Evolutionary conservation across 2,888 invertebrate genomes (phyloP).

Genomic region (Nephrotoma guestfalica): DNA sequence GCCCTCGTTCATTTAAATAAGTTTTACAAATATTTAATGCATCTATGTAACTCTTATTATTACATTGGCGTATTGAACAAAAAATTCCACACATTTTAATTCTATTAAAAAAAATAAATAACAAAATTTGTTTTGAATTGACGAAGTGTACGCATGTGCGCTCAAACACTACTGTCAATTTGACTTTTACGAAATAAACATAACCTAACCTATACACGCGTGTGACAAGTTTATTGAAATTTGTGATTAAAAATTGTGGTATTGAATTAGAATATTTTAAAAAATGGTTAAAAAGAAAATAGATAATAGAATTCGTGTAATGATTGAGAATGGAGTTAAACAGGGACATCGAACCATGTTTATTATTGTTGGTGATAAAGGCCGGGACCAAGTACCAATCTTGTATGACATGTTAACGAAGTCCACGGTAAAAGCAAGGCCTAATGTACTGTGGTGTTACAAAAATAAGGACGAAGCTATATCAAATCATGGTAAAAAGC

Average conservation of each 20-base stretch:
- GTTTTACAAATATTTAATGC: conserved; percentile 1
- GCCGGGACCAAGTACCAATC: conserved; percentile 91
- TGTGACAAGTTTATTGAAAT: neutral
- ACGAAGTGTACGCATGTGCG: too few relatives aligned
- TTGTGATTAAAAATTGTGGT: neutral
- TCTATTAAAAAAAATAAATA: neutral
- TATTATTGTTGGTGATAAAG: conserved; percentile 89
- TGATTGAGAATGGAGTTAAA: conserved; percentile 95
- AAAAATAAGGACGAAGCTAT: conserved; percentile 85
- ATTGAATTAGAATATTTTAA: neutral
- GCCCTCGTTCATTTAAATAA: conserved; percentile 17
- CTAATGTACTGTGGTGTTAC: conserved; percentile 96
- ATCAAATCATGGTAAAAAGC: conserved; percentile 82
- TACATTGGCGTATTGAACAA: conserved; percentile 6
- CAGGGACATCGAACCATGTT: conserved; percentile 86
- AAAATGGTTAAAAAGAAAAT: conserved; percentile 89
- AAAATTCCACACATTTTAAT: conserved; percentile 13
- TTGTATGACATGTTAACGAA: conserved; percentile 96
- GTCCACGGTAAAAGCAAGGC: conserved; percentile 81
- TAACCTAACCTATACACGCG: neutral
- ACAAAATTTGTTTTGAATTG: too few relatives aligned
- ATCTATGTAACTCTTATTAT: neutral
- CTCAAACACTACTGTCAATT: neutral
- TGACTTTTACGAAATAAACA: neutral
- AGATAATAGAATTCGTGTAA: conserved; percentile 84